These are phyloP conservation scores for Acronicta alni DNA, from an alignment of 2,888 invertebrate genomes.

Conservation along the genomic window DNA sequence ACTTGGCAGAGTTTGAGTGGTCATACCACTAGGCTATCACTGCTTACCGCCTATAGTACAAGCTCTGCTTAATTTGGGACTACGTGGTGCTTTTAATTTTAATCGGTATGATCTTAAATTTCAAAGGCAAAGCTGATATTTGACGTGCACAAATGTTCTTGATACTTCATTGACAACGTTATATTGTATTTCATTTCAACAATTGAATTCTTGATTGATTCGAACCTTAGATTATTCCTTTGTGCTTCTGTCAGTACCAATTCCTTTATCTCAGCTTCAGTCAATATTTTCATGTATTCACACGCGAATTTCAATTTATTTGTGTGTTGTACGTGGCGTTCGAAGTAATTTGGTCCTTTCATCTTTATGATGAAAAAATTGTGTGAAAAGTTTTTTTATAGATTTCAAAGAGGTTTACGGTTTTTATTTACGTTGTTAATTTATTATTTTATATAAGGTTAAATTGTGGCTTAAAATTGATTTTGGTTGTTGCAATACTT, in stretches of 20 bases:
- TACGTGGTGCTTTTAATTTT: too few species aligned
- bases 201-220: constrained; percentile 32
- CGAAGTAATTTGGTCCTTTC: neutral
- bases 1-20: too few species aligned
- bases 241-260: constrained; percentile 15
- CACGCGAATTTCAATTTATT: neutral
- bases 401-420: too few species aligned
- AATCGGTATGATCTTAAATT: neutral
- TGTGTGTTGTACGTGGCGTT: neutral
- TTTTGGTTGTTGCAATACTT: too few species aligned
- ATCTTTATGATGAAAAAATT: neutral
- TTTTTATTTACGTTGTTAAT: too few species aligned
- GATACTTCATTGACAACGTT: constrained; percentile 10
- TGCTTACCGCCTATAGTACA: too few species aligned
- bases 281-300: neutral
- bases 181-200: constrained; percentile 13
- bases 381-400: too few species aligned
- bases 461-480: too few species aligned
- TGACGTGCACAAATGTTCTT: neutral
- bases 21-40: too few species aligned
- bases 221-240: constrained; percentile 19
- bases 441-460: too few species aligned
- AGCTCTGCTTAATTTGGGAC: too few species aligned
- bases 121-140: neutral
- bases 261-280: neutral